Percentiles rank a stretch among this genome's conserved stretches.
These are phyloP conservation scores for Diplazon laetatorius DNA, from an alignment of 2,888 invertebrate genomes.

Conservation along the genomic window DNA sequence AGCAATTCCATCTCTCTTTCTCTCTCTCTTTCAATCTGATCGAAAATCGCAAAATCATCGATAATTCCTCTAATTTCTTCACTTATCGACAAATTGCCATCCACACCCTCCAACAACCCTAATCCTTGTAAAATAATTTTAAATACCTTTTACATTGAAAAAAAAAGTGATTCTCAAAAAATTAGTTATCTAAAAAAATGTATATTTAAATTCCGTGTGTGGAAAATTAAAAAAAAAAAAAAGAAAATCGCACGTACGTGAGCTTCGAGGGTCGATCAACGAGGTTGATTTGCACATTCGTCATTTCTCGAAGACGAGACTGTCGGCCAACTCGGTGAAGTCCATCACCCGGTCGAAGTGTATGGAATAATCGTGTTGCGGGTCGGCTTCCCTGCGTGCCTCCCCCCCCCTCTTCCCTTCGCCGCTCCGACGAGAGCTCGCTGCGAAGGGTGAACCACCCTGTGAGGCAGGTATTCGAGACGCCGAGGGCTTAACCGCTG, in stretches of 20 bases:
- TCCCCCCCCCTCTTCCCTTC: too few relatives aligned
- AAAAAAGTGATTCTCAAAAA: too few relatives aligned
- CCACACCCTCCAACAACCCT: too few relatives aligned
- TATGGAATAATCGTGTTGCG: slow-evolving; percentile 18
- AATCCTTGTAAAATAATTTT: too few relatives aligned
- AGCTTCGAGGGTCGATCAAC: not conserved
- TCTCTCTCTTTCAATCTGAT: not conserved
- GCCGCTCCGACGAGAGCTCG: too few relatives aligned
- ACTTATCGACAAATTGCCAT: not conserved
- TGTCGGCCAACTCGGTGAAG: slow-evolving; percentile 24
- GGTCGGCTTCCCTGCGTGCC: slow-evolving; percentile 1
- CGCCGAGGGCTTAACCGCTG: slow-evolving; percentile 60
- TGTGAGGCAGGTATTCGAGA: slow-evolving; percentile 39
- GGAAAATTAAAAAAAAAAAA: too few relatives aligned
- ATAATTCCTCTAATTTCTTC: not conserved
- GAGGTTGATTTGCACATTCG: not conserved
- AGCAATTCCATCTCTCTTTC: too few relatives aligned
- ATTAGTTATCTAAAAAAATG: too few relatives aligned
- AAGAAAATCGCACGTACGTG: too few relatives aligned
- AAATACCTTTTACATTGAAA: too few relatives aligned
- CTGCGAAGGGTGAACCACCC: slow-evolving; percentile 46
- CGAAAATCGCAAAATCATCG: not conserved
- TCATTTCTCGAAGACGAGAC: not conserved
- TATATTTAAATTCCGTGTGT: too few relatives aligned
- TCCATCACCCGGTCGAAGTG: slow-evolving; percentile 18